Evolutionary conservation across 2,113 vertebrate genomes (phyloP), one percentile per base, ranked within the genome.

Genomic region (Toxotes chatareus): DNA sequence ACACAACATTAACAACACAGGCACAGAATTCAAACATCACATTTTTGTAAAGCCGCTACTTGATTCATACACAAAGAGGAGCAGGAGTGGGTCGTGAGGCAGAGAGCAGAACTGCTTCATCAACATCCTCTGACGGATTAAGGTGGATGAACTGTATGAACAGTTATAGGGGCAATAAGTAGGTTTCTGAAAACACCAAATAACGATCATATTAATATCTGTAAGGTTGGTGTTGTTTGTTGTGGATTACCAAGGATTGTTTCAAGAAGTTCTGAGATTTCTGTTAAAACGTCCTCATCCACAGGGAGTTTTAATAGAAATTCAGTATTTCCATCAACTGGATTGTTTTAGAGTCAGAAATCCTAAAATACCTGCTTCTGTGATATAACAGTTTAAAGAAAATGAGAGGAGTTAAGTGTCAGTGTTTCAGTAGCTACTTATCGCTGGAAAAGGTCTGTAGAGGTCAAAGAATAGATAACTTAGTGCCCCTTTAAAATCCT

Each of bases 81-180:
- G 27, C 27, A 62, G 1, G 32, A 78, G 46, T 4, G 31, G 70
- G 70, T 67, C 38, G 67, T 13, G 34, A 59, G 80, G 62, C 79
- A 89, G 83, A 93, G 81, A 91, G 90, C 88, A 86, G 34, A 91
- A 82, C 74, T 81, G 64, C 66, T 56, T 53, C 36, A 53, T 10
- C 16, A 4, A 12, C 51, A 12, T 83, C 19, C 1, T 64, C 47
- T 27, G 13, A 23, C n/a, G 49, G 55, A 27, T 49, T 1, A 5
- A 23, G 5, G n/a, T 4, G 1, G 23, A 65, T 46, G 0, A 56
- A 13, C 40, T 53, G 31, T 53, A 0, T 0, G 0, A 31, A 5
- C 67, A 40, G 10, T 44, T 75, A 66, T 67, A 76, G 82, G 38
- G 60, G 76, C 76, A 80, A 34, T 46, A 59, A 74, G 51, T 61